These are phyloP conservation scores for Gobio occitaniae DNA, from an alignment of 2,797 vertebrate species.

Conservation along the genomic window DNA sequence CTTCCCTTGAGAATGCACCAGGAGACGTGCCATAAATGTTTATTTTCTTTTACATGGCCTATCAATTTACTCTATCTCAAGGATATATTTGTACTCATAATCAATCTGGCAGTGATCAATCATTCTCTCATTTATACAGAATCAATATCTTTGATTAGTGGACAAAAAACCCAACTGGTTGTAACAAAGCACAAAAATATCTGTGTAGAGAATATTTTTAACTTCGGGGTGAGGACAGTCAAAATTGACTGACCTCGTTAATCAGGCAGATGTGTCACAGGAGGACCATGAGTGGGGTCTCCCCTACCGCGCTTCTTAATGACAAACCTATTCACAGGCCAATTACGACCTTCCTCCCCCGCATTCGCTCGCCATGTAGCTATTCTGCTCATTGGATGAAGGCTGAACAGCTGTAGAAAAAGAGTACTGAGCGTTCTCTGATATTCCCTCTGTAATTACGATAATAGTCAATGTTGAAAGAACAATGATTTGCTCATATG, in stretches of 20 bases:
- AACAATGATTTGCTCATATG: slow-evolving; percentile 7
- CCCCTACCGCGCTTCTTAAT: slow-evolving; percentile 41
- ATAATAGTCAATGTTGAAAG: slow-evolving; percentile 6
- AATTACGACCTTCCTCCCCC: slow-evolving; percentile 48
- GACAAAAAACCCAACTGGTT: background rate
- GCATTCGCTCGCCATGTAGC: slow-evolving; percentile 2
- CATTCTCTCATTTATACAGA: background rate
- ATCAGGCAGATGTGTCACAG: slow-evolving; percentile 47
- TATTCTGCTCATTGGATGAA: slow-evolving; percentile 9
- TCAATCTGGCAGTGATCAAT: background rate
- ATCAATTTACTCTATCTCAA: background rate
- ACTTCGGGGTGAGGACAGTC: background rate
- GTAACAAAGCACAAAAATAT: slow-evolving; percentile 7
- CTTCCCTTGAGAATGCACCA: background rate
- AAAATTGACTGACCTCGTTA: slow-evolving; percentile 42
- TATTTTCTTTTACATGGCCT: background rate
- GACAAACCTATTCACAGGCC: slow-evolving; percentile 49
- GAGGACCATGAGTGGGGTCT: slow-evolving; percentile 33
- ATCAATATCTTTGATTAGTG: background rate
- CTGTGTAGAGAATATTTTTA: slow-evolving; percentile 1
- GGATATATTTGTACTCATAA: slow-evolving; percentile 4
- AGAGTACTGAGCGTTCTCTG: background rate
- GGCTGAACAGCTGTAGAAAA: slow-evolving; percentile 1
- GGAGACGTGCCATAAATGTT: background rate
- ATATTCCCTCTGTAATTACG: slow-evolving; percentile 21